phyloP scores from a whole-genome alignment of 2,113 vertebrate species.

The Saimiri boliviensis region DNA sequence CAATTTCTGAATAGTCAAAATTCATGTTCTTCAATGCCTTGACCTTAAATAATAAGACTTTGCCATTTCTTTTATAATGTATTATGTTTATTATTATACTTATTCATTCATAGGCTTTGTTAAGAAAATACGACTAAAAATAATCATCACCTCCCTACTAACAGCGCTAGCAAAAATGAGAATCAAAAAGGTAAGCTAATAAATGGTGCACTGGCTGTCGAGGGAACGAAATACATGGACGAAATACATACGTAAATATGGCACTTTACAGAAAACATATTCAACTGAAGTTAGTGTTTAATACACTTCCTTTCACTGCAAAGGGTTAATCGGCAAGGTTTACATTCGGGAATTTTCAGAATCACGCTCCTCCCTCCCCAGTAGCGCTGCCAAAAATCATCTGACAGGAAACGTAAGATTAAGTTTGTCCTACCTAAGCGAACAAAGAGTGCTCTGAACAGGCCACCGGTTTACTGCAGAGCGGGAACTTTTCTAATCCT shows the following conservation, averaged over 20 bases:
- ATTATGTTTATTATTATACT: not conserved
- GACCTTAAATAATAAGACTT: not conserved
- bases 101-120: not conserved
- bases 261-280: constrained; percentile 42
- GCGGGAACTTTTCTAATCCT: constrained; percentile 87
- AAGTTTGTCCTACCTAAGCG: constrained; percentile 98
- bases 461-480: constrained; percentile 85
- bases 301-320: constrained; percentile 58
- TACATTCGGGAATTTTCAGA: constrained; percentile 77
- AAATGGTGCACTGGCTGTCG: not conserved
- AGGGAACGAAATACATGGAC: rapidly evolving
- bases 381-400: constrained; percentile 92
- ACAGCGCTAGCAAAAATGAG: not conserved
- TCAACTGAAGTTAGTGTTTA: constrained; percentile 21
- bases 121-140: not conserved
- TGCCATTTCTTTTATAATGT: not conserved
- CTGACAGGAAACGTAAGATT: constrained; percentile 98
- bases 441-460: constrained; percentile 95
- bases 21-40: not conserved
- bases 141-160: not conserved
- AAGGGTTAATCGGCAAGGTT: constrained; percentile 86
- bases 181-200: constrained; percentile 9
- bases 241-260: not conserved
- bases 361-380: constrained; percentile 82
- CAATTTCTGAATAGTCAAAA: not conserved